Evolutionary conservation across 2,888 invertebrate species (phyloP), one percentile per base, ranked within the genome.

Genomic region (Sepiola atlantica): DNA sequence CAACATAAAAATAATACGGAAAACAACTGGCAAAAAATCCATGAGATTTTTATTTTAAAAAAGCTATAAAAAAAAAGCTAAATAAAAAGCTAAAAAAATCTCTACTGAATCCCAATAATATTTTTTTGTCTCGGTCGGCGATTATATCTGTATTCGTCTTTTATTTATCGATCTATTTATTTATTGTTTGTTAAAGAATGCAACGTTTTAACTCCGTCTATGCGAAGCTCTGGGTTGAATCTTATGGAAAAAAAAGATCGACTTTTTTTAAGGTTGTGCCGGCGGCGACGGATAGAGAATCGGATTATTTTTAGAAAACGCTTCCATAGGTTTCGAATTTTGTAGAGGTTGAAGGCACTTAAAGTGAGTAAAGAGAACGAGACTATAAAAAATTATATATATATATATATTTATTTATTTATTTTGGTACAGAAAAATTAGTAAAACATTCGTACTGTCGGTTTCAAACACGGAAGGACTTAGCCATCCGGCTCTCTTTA

Each of bases 241-340:
- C 77, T 77, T 2, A 45, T 77, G 77, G 77, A 45, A 77, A 77
- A 45, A 77, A 77, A 14, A 32, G 77, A 77, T 77, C 16, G 77
- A n/a, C 77, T 77, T 77, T n/a, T 77, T 77, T n/a, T n/a, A n/a
- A 18, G 77, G 77, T 18, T 77, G 77, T 77, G n/a, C n/a, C 16
- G n/a, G 16, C 14, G n/a, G n/a, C n/a, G 77, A 77, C 77, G n/a
- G 16, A n/a, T n/a, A 77, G n/a, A 12, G n/a, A 77, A 77, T 77
- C 77, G n/a, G 77, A 77, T 77, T 77, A 77, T 77, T 77, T 77
- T 77, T 77, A 77, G 77, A 4, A 77, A 77, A 77, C 77, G 77
- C n/a, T 77, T 77, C 77, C 32, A 32, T n/a, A n/a, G 77, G 32
- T 77, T 28, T 32, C 8, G 77, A 14, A 77, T 14, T 77, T n/a